Conservation (phyloP, 2,888 invertebrate species). For the Lycocerus yunnanus region DNA sequence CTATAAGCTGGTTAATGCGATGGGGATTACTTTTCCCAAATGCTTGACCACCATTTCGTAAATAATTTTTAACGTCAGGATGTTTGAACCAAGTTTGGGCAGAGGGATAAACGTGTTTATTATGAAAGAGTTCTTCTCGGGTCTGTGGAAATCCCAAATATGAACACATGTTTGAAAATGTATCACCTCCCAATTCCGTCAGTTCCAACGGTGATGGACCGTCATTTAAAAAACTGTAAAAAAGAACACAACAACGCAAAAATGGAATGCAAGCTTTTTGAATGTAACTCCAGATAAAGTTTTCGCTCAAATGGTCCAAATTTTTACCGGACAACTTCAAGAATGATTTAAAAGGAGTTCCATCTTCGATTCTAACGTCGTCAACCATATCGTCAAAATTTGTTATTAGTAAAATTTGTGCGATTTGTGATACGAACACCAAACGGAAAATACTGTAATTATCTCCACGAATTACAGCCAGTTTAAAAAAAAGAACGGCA, state of each 20-base stretch:
- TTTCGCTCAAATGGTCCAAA: slow-evolving; percentile 43
- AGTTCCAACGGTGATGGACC: slow-evolving; percentile 79
- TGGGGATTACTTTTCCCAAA: slow-evolving; percentile 60
- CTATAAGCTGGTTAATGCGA: slow-evolving; percentile 71
- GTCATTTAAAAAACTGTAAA: slow-evolving; percentile 90
- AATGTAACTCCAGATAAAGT: slow-evolving; percentile 62
- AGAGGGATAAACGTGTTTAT: slow-evolving; percentile 57
- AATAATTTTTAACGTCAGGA: slow-evolving; percentile 48
- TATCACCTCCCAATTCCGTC: slow-evolving; percentile 71
- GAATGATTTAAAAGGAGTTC: slow-evolving; percentile 33
- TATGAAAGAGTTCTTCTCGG: slow-evolving; percentile 66
- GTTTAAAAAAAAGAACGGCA: slow-evolving; percentile 76
- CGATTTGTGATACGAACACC: slow-evolving; percentile 77
- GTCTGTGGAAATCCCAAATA: slow-evolving; percentile 79
- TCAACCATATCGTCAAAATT: slow-evolving; percentile 54
- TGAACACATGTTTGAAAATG: slow-evolving; percentile 82
- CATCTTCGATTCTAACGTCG: neutral
- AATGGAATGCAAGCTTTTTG: slow-evolving; percentile 74
- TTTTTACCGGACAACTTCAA: slow-evolving; percentile 53
- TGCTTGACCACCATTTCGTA: slow-evolving; percentile 47
- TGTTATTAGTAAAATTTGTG: slow-evolving; percentile 75
- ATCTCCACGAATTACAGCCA: slow-evolving; percentile 66
- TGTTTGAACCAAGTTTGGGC: slow-evolving; percentile 64
- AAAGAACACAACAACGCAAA: slow-evolving; percentile 85
- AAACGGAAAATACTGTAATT: slow-evolving; percentile 75